Percentiles rank a stretch among this genome's conserved stretches.
These are phyloP conservation scores for Drosophila ficusphila DNA, from an alignment of 1,140 invertebrate species.

Conservation along the genomic window DNA sequence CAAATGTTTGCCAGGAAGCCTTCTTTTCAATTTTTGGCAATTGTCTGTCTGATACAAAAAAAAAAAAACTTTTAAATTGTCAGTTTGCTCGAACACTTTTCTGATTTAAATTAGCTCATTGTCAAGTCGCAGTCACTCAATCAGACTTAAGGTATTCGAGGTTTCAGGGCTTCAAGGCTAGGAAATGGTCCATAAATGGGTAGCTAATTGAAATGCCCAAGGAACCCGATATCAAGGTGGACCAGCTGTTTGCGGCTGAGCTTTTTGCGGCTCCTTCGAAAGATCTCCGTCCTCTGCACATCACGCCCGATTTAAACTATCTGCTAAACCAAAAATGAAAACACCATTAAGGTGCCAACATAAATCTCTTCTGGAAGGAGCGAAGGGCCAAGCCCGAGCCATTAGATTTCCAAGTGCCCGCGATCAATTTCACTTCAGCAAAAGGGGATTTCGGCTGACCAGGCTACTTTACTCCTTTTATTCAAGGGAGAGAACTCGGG, in stretches of 20 bases:
- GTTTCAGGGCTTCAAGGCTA: slow-evolving; percentile 73
- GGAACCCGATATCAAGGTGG: slow-evolving; percentile 8
- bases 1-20: slow-evolving; percentile 37
- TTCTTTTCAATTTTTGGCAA: slow-evolving; percentile 65
- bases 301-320: slow-evolving; percentile 38
- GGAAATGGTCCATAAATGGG: slow-evolving; percentile 15
- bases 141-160: slow-evolving; percentile 50
- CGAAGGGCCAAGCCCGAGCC: slow-evolving; percentile 29
- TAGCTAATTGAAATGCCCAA: slow-evolving; percentile 14
- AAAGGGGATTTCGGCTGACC: slow-evolving; percentile 1
- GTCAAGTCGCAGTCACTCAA: slow-evolving; percentile 57
- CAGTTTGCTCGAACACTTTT: slow-evolving; percentile 76
- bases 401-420: slow-evolving; percentile 64
- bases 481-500: slow-evolving; percentile 15
- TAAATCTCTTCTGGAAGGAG: slow-evolving; percentile 57
- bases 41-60: slow-evolving; percentile 25
- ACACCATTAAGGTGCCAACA: slow-evolving; percentile 54
- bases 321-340: slow-evolving; percentile 43
- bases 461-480: slow-evolving; percentile 3
- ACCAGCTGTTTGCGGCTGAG: slow-evolving; percentile 36
- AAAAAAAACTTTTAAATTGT: slow-evolving; percentile 57
- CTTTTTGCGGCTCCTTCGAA: slow-evolving; percentile 3
- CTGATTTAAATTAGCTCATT: slow-evolving; percentile 78
- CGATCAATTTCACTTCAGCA: slow-evolving; percentile 73
- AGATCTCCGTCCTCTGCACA: slow-evolving; percentile 31